A percentile compares a stretch with the other conserved stretches of the same genome.
Conservation (phyloP, 1,140 invertebrate species). For the Pachypsylla venusta region DNA sequence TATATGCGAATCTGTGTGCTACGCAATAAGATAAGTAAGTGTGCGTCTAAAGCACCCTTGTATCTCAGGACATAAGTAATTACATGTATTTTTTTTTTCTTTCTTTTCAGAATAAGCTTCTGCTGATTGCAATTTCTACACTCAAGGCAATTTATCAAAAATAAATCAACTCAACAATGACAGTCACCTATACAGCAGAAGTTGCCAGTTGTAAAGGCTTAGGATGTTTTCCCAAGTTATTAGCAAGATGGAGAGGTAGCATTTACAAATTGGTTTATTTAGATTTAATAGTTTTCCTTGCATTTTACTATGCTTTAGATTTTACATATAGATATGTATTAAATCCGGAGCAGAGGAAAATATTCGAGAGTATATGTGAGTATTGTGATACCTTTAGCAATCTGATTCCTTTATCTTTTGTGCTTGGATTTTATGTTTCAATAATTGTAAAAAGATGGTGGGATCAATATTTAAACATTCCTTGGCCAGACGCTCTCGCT, state of each 20-base stretch:
- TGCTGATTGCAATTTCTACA: background rate
- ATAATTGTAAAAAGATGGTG: constrained; percentile 88
- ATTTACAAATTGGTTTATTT: constrained; percentile 58
- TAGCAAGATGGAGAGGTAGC: constrained; percentile 57
- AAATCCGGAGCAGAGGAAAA: constrained; percentile 37
- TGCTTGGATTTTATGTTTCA: constrained; percentile 61
- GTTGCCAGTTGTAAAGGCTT: constrained; percentile 73
- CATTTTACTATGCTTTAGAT: constrained; percentile 43
- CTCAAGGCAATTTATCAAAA: background rate
- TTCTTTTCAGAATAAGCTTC: background rate
- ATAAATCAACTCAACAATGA: constrained; percentile 41
- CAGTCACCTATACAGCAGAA: constrained; percentile 74
- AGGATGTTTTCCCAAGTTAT: constrained; percentile 68
- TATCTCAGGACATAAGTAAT: too few species aligned
- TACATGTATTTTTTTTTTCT: too few species aligned
- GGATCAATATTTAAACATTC: constrained; percentile 65
- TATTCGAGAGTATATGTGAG: constrained; percentile 57
- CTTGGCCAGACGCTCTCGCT: constrained; percentile 66
- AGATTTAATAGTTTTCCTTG: constrained; percentile 44
- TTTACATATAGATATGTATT: constrained; percentile 40
- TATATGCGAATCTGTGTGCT: too few species aligned
- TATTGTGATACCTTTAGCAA: constrained; percentile 65
- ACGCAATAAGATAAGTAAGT: too few species aligned
- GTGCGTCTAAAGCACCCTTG: too few species aligned
- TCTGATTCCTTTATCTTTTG: constrained; percentile 59